Evolutionary conservation across 37 sponge, comb jelly and placozoan species (phyloP).

Genomic region (Crambe crambe): DNA sequence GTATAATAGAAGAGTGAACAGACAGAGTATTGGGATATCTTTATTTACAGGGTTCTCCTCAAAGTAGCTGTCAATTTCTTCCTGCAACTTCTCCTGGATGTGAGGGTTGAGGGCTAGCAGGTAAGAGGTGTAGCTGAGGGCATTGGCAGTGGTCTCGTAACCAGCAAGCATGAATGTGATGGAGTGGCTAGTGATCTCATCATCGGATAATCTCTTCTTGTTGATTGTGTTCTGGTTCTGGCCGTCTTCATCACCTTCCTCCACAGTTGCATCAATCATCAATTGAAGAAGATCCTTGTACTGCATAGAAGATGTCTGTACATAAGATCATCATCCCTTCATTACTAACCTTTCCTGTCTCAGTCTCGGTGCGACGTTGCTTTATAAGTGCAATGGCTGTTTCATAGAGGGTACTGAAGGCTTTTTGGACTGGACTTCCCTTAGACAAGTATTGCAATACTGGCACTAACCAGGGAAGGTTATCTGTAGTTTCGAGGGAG

Average conservation of each 20-base stretch:
- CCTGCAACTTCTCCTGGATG: conserved; percentile 60
- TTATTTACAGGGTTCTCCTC: conserved; percentile 54
- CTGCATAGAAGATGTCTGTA: conserved; percentile 5
- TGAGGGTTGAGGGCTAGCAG: conserved; percentile 71
- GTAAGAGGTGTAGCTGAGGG: conserved; percentile 62
- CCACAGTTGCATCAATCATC: conserved; percentile 59
- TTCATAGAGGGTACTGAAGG: neutral
- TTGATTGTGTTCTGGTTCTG: neutral
- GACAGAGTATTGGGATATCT: neutral
- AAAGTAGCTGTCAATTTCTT: conserved; percentile 60
- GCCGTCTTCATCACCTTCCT: conserved; percentile 12
- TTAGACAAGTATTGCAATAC: neutral
- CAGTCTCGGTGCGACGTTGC: neutral
- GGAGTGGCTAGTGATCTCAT: conserved; percentile 48
- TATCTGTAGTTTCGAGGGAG: neutral
- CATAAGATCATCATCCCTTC: neutral
- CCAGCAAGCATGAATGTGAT: conserved; percentile 80
- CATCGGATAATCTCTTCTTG: conserved; percentile 28
- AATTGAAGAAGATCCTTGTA: conserved; percentile 66
- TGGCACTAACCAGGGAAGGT: conserved; percentile 30
- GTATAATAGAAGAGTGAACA: neutral
- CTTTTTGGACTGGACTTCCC: neutral
- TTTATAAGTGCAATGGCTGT: conserved; percentile 25
- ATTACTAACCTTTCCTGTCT: conserved; percentile 16
- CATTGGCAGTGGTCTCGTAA: conserved; percentile 80